Base-by-base conservation (phyloP, 1,140 invertebrate species). In the Drosophila persimilis region DNA sequence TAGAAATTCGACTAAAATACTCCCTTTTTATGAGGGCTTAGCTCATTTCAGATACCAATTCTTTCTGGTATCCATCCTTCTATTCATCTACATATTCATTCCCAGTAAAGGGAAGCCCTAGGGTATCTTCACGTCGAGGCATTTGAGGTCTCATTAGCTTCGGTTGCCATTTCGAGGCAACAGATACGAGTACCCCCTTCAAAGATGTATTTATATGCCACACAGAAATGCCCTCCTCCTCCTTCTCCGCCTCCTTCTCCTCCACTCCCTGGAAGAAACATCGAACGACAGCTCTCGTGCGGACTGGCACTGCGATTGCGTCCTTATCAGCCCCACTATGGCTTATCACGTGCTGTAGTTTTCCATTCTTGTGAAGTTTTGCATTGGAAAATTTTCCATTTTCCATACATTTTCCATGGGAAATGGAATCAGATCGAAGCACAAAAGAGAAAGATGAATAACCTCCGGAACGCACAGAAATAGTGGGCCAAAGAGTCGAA, bases 301-400 rank as follows among this genome's bases (percentile, higher is more conserved):
- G 51, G 35, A 45, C 24, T 51, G 24, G 13, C 50, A 50, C 20
- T 58, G 9, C 35, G 15, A 35, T 24, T 58, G 15, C n/a, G 11
- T 17, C 17, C 48, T 77, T 85, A 85, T 85, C 81, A 70, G 59
- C 39, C 29, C 62, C 39, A 51, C 69, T 51, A 39, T 24, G 9
- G 51, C 77, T 85, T 85, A 85, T 85, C 81, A 86, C 81, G 81
- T 86, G 81, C 74, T 77, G 81, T 86, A 86, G 77, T 88, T 85
- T 85, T 85, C 81, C 81, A 85, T 61, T 85, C 63, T 46, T 48
- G 51, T 46, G 51, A 65, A 62, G 44, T 59, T 58, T 84, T 45
- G 58, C 62, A 65, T 85, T 39, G 81, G 81, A 85, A 85, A 86
- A 59, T 86, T 85, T 77, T 60, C 43, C 11, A 26, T 15, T 24